Evolutionary conservation across 2,113 vertebrate genomes (phyloP).

Genomic region (Leuciscus idus): DNA sequence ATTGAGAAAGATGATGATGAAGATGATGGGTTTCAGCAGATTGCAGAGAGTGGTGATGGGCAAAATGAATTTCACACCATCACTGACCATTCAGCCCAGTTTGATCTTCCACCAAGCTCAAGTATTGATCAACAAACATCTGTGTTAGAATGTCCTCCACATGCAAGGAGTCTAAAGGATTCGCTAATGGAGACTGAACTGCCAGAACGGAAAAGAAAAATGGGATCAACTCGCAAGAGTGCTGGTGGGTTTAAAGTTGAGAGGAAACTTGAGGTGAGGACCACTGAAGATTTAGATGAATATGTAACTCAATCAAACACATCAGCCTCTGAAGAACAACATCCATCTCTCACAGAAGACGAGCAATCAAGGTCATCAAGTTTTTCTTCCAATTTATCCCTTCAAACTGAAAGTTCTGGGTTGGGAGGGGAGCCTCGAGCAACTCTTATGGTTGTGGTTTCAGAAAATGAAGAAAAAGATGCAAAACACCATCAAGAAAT

Average conservation of each 20-base stretch:
- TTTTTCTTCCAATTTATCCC: neutral
- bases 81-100: conserved; percentile 18
- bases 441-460: neutral
- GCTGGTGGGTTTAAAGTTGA: conserved; percentile 33
- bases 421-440: neutral
- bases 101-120: neutral
- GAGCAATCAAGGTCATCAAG: neutral
- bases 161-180: conserved; percentile 6
- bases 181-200: neutral
- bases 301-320: neutral
- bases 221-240: conserved; percentile 54
- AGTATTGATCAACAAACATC: conserved; percentile 3
- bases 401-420: neutral
- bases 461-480: conserved; percentile 10
- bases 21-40: conserved; percentile 14
- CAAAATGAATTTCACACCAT: neutral
- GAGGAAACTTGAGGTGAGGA: neutral
- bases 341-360: conserved; percentile 2
- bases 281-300: conserved; percentile 26
- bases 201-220: conserved; percentile 51
- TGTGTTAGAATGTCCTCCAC: neutral
- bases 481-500: conserved; percentile 20
- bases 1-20: conserved; percentile 43
- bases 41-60: conserved; percentile 12
- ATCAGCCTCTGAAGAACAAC: conserved; percentile 1